phyloP scores from a whole-genome alignment of 2,888 invertebrate genomes.

The Coleophora deauratella region DNA sequence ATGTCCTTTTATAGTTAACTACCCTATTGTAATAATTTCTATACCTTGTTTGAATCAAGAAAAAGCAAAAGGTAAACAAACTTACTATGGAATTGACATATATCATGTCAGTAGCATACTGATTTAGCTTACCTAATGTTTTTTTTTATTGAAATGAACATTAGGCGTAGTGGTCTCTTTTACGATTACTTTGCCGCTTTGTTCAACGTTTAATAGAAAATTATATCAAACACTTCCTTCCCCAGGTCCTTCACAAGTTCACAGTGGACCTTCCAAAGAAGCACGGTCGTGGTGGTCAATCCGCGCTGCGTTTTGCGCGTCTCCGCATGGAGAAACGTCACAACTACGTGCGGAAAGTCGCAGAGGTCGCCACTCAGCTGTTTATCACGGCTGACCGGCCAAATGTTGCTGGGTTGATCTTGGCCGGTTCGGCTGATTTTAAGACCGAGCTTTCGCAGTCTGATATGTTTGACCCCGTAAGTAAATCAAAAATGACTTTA shows the following conservation, averaged over 20 bases:
- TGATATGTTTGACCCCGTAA: slow-evolving; percentile 99
- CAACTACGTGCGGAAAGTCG: slow-evolving; percentile 98
- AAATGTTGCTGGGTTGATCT: slow-evolving; percentile 96
- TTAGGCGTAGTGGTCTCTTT: too few relatives aligned
- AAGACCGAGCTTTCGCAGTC: slow-evolving; percentile 99
- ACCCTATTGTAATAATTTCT: too few relatives aligned
- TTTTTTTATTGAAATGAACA: too few relatives aligned
- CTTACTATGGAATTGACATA: too few relatives aligned
- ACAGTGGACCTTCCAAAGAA: slow-evolving; percentile 99
- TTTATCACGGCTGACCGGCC: slow-evolving; percentile 99
- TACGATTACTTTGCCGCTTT: too few relatives aligned
- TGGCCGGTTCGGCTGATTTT: slow-evolving; percentile 99
- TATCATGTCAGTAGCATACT: too few relatives aligned
- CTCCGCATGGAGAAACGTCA: slow-evolving; percentile 99
- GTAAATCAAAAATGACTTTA: slow-evolving; percentile 31
- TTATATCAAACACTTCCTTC: too few relatives aligned
- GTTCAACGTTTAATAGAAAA: too few relatives aligned
- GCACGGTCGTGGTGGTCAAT: slow-evolving; percentile 99
- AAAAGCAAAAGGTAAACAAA: too few relatives aligned
- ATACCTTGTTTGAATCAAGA: too few relatives aligned
- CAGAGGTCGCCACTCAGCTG: slow-evolving; percentile 87
- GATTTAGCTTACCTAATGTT: too few relatives aligned
- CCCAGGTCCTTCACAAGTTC: slow-evolving; percentile 93
- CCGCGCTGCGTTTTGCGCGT: slow-evolving; percentile 99
- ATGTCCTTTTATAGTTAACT: too few relatives aligned